Evolutionary conservation across 2,113 vertebrate genomes (phyloP), one percentile per base, ranked within the genome.

Genomic region (Pterophyllum scalare): DNA sequence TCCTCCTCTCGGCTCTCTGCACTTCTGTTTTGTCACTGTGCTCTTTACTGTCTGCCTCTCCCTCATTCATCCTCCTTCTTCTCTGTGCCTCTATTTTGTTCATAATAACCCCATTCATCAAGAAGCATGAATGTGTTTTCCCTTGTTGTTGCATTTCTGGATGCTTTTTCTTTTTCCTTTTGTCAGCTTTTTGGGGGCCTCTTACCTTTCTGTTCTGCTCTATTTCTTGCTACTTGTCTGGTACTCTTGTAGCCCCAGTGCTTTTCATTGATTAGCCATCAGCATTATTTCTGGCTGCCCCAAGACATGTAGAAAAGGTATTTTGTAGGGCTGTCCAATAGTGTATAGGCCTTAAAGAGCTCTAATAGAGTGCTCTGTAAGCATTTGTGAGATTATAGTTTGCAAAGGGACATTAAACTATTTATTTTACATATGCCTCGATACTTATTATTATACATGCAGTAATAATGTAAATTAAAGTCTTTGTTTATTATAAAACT

Each of bases 41-140:
- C 67, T 80, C 77, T 75, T 79, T 26, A 46, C 62, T 31, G 49
- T 54, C 83, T 54, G 54, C 52, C 78, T 60, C 57, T 56, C 57
- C 15, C 31, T 49, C 72, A 78, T 76, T 72, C 49, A 75, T 75
- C 61, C 26, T 82, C 35, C 56, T 43, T 76, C 65, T 60, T 65
- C 31, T 72, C 65, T 59, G 70, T 76, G 77, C 78, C 78, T 87
- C 75, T 77, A 59, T 81, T 89, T 43, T 75, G 19, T 62, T 87
- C 85, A 92, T 89, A 92, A 89, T 81, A 87, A 57, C 83, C 77
- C 77, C 85, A 91, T 92, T 95, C 80, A 87, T 94, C 86, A 91
- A 70, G 59, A 26, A 62, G 38, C 83, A 88, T 79, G 88, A 92
- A 91, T 88, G 87, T 58, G 26, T 85, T 89, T 91, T 79, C 75